A percentile compares a stretch with the other conserved stretches of the same genome.
These are phyloP conservation scores for Oreocharis arfaki DNA, from an alignment of 2,113 vertebrate species.

Conservation along the genomic window DNA sequence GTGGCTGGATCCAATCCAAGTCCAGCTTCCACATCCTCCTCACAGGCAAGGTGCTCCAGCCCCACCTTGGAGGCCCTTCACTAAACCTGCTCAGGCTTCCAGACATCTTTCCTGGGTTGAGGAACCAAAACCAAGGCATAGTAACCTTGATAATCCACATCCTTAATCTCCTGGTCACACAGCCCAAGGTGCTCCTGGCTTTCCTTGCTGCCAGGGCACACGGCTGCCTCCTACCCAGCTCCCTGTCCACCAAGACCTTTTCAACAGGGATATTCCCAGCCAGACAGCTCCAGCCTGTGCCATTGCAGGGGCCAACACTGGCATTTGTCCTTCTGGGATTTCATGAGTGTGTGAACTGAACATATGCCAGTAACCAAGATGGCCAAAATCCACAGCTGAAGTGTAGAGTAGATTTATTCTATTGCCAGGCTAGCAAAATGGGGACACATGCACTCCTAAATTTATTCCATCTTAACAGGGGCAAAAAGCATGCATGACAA, in stretches of 20 bases:
- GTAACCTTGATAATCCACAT: neutral
- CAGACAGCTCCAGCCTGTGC: neutral
- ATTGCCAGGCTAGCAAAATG: neutral
- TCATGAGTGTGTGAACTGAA: neutral
- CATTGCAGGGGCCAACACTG: neutral
- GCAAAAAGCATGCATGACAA: rapidly evolving
- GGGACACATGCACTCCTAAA: neutral
- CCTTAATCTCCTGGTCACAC: neutral
- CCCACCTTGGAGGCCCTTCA: neutral
- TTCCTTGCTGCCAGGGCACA: neutral
- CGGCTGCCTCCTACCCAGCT: neutral
- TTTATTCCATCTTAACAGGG: neutral
- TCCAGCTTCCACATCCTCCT: neutral
- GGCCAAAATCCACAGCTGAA: neutral
- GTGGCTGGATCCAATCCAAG: neutral
- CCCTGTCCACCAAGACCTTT: neutral
- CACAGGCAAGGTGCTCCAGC: neutral
- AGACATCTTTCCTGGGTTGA: neutral
- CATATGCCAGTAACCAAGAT: neutral
- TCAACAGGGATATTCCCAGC: neutral
- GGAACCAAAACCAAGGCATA: neutral
- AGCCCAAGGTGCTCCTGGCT: neutral
- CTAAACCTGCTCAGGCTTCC: neutral
- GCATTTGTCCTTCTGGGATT: neutral
- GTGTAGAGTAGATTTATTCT: neutral